Evolutionary conservation across 2,797 vertebrate genomes (phyloP).

Genomic region (Phaenicophaeus curvirostris): DNA sequence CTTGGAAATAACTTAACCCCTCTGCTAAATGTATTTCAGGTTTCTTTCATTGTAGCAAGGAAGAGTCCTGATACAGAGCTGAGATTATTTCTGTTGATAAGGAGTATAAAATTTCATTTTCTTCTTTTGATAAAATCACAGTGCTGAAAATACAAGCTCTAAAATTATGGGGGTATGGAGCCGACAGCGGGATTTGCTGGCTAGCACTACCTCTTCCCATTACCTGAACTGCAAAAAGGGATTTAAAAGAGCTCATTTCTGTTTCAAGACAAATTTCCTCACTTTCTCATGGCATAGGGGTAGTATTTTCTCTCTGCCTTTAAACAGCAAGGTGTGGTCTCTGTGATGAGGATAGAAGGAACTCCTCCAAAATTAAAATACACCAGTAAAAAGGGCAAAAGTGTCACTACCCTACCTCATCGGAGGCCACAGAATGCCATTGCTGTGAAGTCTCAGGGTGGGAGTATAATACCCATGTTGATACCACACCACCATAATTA

Average conservation of each 20-base stretch:
- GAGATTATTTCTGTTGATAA: neutral
- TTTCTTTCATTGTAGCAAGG: neutral
- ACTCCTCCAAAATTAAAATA: neutral
- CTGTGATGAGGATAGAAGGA: accelerated
- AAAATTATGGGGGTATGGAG: neutral
- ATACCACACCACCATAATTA: neutral
- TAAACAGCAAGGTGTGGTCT: neutral
- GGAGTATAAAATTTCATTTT: neutral
- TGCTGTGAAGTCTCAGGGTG: neutral
- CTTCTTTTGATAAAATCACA: neutral
- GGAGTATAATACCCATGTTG: neutral
- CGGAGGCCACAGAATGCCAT: neutral
- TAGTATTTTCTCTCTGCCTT: neutral
- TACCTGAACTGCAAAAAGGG: neutral
- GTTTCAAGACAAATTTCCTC: neutral
- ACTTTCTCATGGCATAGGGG: neutral
- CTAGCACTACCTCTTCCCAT: neutral
- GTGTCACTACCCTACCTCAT: neutral
- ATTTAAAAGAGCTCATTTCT: neutral
- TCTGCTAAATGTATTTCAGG: neutral
- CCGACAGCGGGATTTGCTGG: neutral
- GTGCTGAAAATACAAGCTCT: neutral
- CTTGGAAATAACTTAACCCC: neutral
- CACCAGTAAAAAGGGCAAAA: neutral
- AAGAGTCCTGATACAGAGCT: neutral